Evolutionary conservation across 2,797 vertebrate species (phyloP).

Genomic region (Manis crassicaudata): DNA sequence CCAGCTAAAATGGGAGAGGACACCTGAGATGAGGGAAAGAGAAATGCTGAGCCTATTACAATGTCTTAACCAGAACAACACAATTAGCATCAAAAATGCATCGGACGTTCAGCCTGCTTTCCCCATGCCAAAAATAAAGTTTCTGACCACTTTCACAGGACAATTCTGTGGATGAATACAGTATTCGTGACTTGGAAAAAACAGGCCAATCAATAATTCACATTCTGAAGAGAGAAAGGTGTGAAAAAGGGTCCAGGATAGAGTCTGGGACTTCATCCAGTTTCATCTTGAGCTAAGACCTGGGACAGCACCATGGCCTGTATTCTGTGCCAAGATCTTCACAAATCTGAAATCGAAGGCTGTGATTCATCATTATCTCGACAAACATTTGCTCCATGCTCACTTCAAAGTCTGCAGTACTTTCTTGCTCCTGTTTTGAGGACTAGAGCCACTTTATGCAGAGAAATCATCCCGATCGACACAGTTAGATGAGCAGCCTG

Average conservation of each 20-base stretch:
- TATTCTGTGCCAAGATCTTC: not conserved
- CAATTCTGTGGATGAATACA: not conserved
- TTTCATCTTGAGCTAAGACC: not conserved
- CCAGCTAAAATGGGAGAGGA: not conserved
- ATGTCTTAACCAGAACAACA: not conserved
- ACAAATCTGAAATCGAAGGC: not conserved
- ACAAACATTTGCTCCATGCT: not conserved
- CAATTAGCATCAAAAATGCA: not conserved
- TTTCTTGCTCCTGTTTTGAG: slow-evolving; percentile 8
- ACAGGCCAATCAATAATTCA: not conserved
- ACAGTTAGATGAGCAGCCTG: not conserved
- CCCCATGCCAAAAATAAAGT: not conserved
- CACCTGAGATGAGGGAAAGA: not conserved
- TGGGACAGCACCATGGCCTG: not conserved
- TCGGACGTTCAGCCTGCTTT: not conserved
- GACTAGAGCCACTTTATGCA: not conserved
- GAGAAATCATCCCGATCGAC: not conserved
- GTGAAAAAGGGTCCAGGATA: not conserved
- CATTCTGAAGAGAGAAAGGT: not conserved
- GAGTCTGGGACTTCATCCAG: not conserved
- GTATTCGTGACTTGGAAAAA: not conserved
- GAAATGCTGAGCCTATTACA: not conserved
- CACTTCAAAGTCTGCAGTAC: not conserved
- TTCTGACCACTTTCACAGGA: not conserved
- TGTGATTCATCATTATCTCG: not conserved